phyloP scores from a whole-genome alignment of 2,797 vertebrate species.

The Hydrocynus forskahlii region DNA sequence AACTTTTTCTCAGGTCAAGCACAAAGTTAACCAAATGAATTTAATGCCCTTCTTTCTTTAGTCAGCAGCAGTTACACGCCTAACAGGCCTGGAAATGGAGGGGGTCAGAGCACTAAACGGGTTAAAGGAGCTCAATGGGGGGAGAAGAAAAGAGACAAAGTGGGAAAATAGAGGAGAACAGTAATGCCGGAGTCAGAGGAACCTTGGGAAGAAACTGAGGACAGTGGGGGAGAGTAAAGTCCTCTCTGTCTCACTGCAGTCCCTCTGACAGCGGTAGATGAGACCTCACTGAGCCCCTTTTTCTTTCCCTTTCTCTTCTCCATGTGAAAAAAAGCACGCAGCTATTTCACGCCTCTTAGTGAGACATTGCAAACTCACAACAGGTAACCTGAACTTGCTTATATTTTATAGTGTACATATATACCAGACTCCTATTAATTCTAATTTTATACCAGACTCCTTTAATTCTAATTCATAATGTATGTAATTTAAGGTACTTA shows the following conservation, averaged over 20 bases:
- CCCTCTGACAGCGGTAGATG: conserved; percentile 34
- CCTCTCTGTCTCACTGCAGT: too few species aligned
- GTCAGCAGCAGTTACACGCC: conserved; percentile 86
- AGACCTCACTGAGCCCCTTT: conserved; percentile 32
- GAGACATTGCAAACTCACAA: too few species aligned
- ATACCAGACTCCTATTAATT: too few species aligned
- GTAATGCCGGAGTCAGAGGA: conserved; percentile 40
- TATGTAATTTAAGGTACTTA: too few species aligned
- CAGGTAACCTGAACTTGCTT: too few species aligned
- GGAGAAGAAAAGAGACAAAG: conserved; percentile 63
- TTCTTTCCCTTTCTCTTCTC: neutral
- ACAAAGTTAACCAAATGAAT: conserved; percentile 98
- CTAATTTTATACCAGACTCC: too few species aligned
- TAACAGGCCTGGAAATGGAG: conserved; percentile 73
- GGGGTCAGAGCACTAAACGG: conserved; percentile 63
- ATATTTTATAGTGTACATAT: too few species aligned
- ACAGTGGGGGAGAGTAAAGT: conserved; percentile 31
- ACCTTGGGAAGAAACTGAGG: conserved; percentile 49
- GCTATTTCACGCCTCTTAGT: too few species aligned
- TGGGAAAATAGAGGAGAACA: conserved; percentile 48
- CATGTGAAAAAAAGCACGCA: too few species aligned
- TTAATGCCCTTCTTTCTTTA: conserved; percentile 85
- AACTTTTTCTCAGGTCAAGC: conserved; percentile 94
- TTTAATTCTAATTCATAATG: too few species aligned
- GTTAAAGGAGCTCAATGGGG: conserved; percentile 70